Conservation (phyloP, 2,797 vertebrate genomes). For the Heteromormyrus szaboi region DNA sequence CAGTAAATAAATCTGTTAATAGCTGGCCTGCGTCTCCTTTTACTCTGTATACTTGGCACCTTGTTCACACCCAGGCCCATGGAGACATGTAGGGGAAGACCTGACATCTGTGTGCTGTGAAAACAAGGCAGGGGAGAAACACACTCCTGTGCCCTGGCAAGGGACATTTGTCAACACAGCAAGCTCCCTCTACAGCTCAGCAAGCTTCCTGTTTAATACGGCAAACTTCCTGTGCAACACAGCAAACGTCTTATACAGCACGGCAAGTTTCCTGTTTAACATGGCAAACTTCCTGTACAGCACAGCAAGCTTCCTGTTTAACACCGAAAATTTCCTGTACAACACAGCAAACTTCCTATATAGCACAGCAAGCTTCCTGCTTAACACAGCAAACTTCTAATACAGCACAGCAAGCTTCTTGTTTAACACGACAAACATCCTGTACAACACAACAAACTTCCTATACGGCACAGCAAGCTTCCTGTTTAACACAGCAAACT, state of each 20-base stretch:
- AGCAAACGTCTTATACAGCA: not conserved
- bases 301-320: not conserved
- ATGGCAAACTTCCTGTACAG: not conserved
- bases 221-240: not conserved
- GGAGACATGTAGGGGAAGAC: not conserved
- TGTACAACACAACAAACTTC: not conserved
- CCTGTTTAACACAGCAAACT: too few relatives aligned
- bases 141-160: not conserved
- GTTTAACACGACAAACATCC: too few relatives aligned
- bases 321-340: not conserved
- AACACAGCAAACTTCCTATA: not conserved
- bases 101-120: not conserved
- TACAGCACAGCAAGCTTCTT: too few relatives aligned
- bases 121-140: not conserved
- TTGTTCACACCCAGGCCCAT: not conserved
- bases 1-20: conserved; percentile 48
- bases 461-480: not conserved
- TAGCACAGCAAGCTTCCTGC: too few relatives aligned
- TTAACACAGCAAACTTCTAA: too few relatives aligned
- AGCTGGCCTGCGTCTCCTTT: conserved; percentile 41
- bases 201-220: not conserved
- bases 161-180: not conserved
- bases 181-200: not conserved
- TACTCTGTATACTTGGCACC: not conserved
- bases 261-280: not conserved